Percentiles rank a stretch among this genome's conserved stretches.
phyloP scores from a whole-genome alignment of 1,140 invertebrate species.

The Ceratina australensis region DNA sequence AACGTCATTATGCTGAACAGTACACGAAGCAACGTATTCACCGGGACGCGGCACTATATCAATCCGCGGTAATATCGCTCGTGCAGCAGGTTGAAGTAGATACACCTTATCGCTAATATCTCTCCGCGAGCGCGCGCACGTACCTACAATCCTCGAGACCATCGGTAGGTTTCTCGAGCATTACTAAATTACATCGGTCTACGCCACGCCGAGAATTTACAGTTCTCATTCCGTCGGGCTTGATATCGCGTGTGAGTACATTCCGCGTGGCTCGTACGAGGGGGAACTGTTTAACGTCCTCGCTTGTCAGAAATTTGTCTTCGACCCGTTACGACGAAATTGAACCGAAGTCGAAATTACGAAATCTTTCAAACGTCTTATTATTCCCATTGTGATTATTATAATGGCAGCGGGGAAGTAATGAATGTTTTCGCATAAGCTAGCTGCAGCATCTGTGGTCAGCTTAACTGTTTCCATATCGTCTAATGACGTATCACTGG shows the following conservation, averaged over 20 bases:
- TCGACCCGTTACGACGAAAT: slow-evolving; percentile 14
- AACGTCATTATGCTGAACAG: slow-evolving; percentile 63
- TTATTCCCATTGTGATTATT: too few species aligned
- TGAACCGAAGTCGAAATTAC: background rate
- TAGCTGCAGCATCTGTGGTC: too few species aligned
- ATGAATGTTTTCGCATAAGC: too few species aligned
- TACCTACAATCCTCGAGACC: slow-evolving; percentile 40
- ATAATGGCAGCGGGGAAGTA: too few species aligned
- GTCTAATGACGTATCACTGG: too few species aligned
- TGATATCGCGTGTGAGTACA: slow-evolving; percentile 21
- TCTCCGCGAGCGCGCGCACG: slow-evolving; percentile 41
- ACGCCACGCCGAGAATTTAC: slow-evolving; percentile 38
- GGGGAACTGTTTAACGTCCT: slow-evolving; percentile 25
- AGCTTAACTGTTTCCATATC: too few species aligned
- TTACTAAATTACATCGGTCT: slow-evolving; percentile 53
- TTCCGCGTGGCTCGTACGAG: background rate
- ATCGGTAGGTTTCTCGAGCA: slow-evolving; percentile 58
- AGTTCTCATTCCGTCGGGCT: slow-evolving; percentile 35
- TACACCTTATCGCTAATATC: slow-evolving; percentile 64
- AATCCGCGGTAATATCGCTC: slow-evolving; percentile 59
- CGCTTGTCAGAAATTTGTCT: slow-evolving; percentile 39
- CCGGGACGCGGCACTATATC: slow-evolving; percentile 60
- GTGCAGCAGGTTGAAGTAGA: slow-evolving; percentile 60
- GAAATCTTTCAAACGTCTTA: too few species aligned
- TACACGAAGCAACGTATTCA: slow-evolving; percentile 62